These are phyloP conservation scores for Nasonia longicornis DNA, from an alignment of 1,140 invertebrate species.

Conservation along the genomic window DNA sequence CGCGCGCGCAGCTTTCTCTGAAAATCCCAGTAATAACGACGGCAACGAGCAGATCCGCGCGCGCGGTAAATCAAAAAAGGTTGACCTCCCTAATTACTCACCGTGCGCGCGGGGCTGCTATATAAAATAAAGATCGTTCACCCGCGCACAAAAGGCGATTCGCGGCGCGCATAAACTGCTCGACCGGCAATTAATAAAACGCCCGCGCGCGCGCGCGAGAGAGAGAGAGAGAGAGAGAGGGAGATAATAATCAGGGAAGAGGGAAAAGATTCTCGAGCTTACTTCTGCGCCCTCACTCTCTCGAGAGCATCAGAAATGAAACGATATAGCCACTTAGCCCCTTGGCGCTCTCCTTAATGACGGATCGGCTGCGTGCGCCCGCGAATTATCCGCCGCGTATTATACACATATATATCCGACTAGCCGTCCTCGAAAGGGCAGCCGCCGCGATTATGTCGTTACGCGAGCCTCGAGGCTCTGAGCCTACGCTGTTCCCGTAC, in stretches of 20 bases:
- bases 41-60: neutral
- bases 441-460: constrained; percentile 34
- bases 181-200: neutral
- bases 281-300: neutral
- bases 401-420: neutral
- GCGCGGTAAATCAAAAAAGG: neutral
- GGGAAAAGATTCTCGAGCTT: neutral
- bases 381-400: neutral
- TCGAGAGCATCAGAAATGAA: neutral
- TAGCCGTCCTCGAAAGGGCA: neutral
- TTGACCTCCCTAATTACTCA: constrained; percentile 9
- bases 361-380: constrained; percentile 14
- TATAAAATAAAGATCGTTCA: neutral
- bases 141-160: neutral
- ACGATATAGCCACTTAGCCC: constrained; percentile 1
- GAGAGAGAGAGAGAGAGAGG: neutral
- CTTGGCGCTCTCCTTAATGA: neutral
- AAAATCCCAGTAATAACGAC: neutral
- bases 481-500: neutral
- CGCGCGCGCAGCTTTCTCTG: neutral
- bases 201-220: neutral
- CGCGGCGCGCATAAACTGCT: neutral
- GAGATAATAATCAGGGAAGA: neutral
- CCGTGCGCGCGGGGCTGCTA: neutral
- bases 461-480: neutral